These are phyloP conservation scores for Athalia rosae DNA, from an alignment of 2,888 invertebrate genomes.

Conservation along the genomic window DNA sequence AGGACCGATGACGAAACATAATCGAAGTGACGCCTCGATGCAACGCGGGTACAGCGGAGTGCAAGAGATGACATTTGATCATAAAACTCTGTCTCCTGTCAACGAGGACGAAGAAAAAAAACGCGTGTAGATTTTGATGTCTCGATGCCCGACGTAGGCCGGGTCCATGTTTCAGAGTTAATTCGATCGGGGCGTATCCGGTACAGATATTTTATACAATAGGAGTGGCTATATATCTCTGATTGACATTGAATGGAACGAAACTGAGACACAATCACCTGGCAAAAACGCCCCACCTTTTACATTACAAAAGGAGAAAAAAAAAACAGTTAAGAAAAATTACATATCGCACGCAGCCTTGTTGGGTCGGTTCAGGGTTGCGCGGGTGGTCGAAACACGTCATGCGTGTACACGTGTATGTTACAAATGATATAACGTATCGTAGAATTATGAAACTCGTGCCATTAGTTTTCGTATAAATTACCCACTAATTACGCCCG, in stretches of 20 bases:
- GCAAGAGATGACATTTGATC: no score
- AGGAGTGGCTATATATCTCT: slow-evolving; percentile 31
- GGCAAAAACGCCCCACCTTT: slow-evolving; percentile 27
- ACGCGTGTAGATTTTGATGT: no score
- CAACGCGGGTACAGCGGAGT: not conserved
- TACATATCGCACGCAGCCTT: slow-evolving; percentile 1
- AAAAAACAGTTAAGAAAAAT: not conserved
- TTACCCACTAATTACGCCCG: no score
- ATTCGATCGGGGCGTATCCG: slow-evolving; percentile 19
- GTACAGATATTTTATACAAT: not conserved
- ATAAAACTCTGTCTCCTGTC: no score
- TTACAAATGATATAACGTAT: no score
- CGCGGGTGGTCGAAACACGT: slow-evolving; percentile 12
- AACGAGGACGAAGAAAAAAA: no score
- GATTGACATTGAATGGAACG: slow-evolving; percentile 40
- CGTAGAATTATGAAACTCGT: no score
- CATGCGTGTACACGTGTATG: no score
- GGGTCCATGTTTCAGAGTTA: not conserved
- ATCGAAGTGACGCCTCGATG: not conserved
- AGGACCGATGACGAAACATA: not conserved
- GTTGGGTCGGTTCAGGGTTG: slow-evolving; percentile 33
- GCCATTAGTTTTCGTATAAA: no score
- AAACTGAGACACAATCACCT: slow-evolving; percentile 42
- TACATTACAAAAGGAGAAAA: not conserved
- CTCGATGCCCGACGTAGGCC: no score